A percentile compares a stretch with the other conserved stretches of the same genome.
phyloP scores from a whole-genome alignment of 2,797 vertebrate genomes.

The Diplodus puntazzo region DNA sequence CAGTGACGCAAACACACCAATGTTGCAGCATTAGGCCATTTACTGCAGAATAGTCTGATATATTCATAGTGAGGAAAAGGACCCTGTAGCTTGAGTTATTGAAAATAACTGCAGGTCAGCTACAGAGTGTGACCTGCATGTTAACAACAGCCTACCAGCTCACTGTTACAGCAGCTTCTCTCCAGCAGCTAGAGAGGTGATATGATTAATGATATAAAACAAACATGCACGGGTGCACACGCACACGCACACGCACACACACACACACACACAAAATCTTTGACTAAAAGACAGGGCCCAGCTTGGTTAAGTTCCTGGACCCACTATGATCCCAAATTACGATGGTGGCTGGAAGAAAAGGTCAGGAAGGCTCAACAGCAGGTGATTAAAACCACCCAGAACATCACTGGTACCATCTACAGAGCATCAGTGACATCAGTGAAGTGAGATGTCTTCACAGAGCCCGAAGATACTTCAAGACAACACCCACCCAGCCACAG shows the following conservation, averaged over 20 bases:
- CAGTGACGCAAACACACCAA: neutral
- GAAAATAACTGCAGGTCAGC: slow-evolving; percentile 11
- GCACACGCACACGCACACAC: neutral
- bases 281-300: too few species aligned
- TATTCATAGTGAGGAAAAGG: neutral
- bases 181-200: neutral
- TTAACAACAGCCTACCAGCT: slow-evolving; percentile 8
- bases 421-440: too few species aligned
- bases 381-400: too few species aligned
- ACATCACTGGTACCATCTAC: too few species aligned
- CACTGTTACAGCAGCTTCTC: neutral
- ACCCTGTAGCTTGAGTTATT: neutral
- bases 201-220: slow-evolving; percentile 14
- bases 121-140: slow-evolving; percentile 7
- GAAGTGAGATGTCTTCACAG: too few species aligned
- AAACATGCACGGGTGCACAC: neutral
- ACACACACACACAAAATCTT: neutral
- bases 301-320: too few species aligned
- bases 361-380: too few species aligned
- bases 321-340: too few species aligned
- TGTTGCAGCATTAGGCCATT: neutral
- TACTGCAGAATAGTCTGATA: neutral
- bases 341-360: too few species aligned
- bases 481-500: too few species aligned
- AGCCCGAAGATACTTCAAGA: too few species aligned